phyloP scores from a whole-genome alignment of 2,888 invertebrate species.

The Cetonia aurata region DNA sequence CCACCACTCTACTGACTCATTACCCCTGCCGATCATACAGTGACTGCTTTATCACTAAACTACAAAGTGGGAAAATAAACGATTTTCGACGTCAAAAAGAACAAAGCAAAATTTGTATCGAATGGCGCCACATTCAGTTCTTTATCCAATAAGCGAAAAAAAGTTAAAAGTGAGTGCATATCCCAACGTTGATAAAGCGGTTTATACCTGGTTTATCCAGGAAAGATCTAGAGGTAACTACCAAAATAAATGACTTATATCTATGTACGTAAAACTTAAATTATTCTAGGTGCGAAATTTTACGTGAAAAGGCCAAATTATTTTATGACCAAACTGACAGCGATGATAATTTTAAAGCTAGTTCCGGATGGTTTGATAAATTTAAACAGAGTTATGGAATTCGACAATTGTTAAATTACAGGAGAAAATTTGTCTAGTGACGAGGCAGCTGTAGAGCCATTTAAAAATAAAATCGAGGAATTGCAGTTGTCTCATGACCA shows the following conservation, averaged over 20 bases:
- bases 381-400: slow-evolving; percentile 45
- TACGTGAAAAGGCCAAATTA: not conserved
- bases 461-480: too few species aligned
- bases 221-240: slow-evolving; percentile 31
- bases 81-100: slow-evolving; percentile 24
- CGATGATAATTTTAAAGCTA: slow-evolving; percentile 35
- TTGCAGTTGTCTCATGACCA: too few species aligned
- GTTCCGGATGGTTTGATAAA: slow-evolving; percentile 45
- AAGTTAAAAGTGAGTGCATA: slow-evolving; percentile 12
- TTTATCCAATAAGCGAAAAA: slow-evolving; percentile 9
- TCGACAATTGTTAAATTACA: slow-evolving; percentile 32
- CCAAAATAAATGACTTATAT: not conserved
- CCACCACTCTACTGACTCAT: too few species aligned
- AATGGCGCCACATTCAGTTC: slow-evolving; percentile 7
- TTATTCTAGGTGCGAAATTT: slow-evolving; percentile 28
- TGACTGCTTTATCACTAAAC: slow-evolving; percentile 3
- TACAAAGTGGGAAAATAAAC: slow-evolving; percentile 28
- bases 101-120: slow-evolving; percentile 10
- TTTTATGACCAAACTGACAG: slow-evolving; percentile 32
- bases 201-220: not conserved
- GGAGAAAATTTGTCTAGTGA: slow-evolving; percentile 28
- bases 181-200: slow-evolving; percentile 13
- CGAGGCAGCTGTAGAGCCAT: slow-evolving; percentile 42
- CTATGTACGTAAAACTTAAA: slow-evolving; percentile 26
- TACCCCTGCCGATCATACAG: too few species aligned